These are phyloP conservation scores for Lasioglossum leucozonium DNA, from an alignment of 2,888 invertebrate species.

Conservation along the genomic window DNA sequence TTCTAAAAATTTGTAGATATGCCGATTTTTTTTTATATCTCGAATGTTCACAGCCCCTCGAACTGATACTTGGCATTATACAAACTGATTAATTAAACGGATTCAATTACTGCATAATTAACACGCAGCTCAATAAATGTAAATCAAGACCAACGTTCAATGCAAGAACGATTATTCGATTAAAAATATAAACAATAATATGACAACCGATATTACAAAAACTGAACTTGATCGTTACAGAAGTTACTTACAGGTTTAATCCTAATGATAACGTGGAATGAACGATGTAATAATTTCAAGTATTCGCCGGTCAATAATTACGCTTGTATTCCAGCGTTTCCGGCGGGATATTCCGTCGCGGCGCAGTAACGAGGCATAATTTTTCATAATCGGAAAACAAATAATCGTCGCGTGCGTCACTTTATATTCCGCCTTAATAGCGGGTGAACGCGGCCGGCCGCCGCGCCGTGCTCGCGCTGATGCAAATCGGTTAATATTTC, in stretches of 20 bases:
- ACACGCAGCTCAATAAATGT: background rate
- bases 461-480: constrained; percentile 10
- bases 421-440: constrained; percentile 29
- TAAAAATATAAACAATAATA: background rate
- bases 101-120: no score
- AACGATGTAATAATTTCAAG: constrained; percentile 17
- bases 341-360: background rate
- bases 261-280: background rate
- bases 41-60: no score
- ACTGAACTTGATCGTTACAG: background rate
- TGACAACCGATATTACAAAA: background rate
- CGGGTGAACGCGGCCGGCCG: background rate
- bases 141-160: background rate
- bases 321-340: background rate
- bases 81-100: background rate
- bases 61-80: no score
- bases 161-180: background rate
- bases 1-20: background rate
- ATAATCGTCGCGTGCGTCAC: constrained; percentile 31
- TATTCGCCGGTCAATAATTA: constrained; percentile 12
- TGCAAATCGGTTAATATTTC: constrained; percentile 60
- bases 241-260: background rate
- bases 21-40: no score
- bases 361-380: constrained; percentile 19
- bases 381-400: constrained; percentile 46